Evolutionary conservation across 2,888 invertebrate species (phyloP).

Genomic region (Caenorhabditis sp.): DNA sequence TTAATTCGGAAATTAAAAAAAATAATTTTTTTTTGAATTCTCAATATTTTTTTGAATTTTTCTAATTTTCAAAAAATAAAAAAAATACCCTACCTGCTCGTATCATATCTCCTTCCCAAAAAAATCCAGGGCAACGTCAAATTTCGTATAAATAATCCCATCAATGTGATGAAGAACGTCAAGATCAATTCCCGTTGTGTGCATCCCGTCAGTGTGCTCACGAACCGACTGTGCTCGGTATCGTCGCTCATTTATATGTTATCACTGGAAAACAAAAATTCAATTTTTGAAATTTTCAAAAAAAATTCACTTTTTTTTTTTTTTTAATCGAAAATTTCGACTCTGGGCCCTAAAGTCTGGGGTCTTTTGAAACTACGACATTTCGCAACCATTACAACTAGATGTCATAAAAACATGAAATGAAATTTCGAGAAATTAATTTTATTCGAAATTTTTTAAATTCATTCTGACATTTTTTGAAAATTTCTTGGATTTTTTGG

Average conservation of each 20-base stretch:
- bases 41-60: neutral
- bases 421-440: too few relatives aligned
- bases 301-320: neutral
- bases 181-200: constrained; percentile 60
- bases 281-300: neutral
- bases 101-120: constrained; percentile 66
- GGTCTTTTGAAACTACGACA: too few relatives aligned
- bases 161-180: constrained; percentile 39
- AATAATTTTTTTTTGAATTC: neutral
- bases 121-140: constrained; percentile 76
- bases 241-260: constrained; percentile 32
- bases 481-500: too few relatives aligned
- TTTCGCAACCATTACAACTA: too few relatives aligned
- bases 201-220: constrained; percentile 67
- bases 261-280: constrained; percentile 3
- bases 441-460: too few relatives aligned
- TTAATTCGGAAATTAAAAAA: too few relatives aligned
- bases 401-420: too few relatives aligned
- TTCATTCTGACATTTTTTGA: too few relatives aligned
- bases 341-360: too few relatives aligned
- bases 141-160: constrained; percentile 72
- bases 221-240: constrained; percentile 62
- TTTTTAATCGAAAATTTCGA: too few relatives aligned
- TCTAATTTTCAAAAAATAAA: neutral
- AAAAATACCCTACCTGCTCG: constrained; percentile 16